These are phyloP conservation scores for Agrotis segetum DNA, from an alignment of 2,888 invertebrate genomes.

Conservation along the genomic window DNA sequence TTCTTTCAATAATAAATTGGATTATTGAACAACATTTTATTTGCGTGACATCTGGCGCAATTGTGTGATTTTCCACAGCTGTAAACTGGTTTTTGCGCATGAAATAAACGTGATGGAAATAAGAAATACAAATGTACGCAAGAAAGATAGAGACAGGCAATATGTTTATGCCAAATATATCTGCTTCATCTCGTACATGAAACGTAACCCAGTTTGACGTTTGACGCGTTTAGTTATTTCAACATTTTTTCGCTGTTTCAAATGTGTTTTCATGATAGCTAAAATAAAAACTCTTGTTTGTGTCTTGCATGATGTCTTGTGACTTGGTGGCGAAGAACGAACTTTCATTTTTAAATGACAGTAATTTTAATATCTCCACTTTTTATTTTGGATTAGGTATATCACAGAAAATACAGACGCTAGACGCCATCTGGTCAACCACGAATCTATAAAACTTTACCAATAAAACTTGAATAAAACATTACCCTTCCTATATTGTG, in stretches of 20 bases:
- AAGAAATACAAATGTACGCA: rapidly evolving
- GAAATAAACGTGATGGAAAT: neutral
- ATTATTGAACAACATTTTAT: constrained; percentile 49
- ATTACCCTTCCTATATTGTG: no score
- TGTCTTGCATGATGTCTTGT: no score
- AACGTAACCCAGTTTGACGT: constrained; percentile 26
- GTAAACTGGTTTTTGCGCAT: neutral
- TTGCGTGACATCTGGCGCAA: constrained; percentile 56
- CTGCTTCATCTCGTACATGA: neutral
- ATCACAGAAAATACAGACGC: no score
- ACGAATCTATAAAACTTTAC: no score
- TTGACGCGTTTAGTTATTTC: constrained; percentile 36
- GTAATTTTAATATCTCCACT: no score
- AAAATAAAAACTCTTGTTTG: no score
- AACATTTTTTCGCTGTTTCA: no score
- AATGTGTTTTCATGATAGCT: rapidly evolving
- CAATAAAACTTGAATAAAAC: no score
- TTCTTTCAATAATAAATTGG: constrained; percentile 43
- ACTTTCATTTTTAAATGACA: no score
- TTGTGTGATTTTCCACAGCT: constrained; percentile 31
- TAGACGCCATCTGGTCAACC: no score
- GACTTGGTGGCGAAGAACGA: no score
- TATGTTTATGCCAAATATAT: constrained; percentile 8
- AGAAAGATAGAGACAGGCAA: constrained; percentile 36
- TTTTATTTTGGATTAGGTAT: no score